Evolutionary conservation across 2,888 invertebrate species (phyloP).

Genomic region (Ectropis crepuscularia): DNA sequence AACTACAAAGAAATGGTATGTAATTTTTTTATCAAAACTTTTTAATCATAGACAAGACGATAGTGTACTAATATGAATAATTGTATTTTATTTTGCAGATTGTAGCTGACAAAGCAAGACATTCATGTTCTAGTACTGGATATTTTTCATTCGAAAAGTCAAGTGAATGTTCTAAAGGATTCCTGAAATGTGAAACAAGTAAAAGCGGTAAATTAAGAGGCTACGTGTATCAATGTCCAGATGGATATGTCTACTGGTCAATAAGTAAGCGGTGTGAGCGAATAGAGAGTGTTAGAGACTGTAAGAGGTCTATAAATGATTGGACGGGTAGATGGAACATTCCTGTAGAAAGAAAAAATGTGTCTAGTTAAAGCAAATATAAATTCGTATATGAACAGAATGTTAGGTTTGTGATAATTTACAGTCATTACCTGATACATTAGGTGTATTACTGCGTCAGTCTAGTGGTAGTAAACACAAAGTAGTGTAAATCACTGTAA

Average conservation of each 20-base stretch:
- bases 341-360: constrained; percentile 82
- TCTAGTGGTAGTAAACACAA: background rate
- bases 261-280: constrained; percentile 91
- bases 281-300: constrained; percentile 85
- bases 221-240: constrained; percentile 90
- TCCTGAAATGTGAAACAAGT: constrained; percentile 87
- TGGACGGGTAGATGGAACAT: constrained; percentile 83
- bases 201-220: constrained; percentile 85
- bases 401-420: constrained; percentile 46
- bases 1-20: constrained; percentile 86
- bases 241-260: constrained; percentile 90
- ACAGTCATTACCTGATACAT: constrained; percentile 7
- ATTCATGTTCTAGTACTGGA: constrained; percentile 88
- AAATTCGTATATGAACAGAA: constrained; percentile 35
- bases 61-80: background rate
- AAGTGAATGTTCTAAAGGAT: constrained; percentile 88
- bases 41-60: too few relatives aligned
- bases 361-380: constrained; percentile 59
- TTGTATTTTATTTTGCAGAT: constrained; percentile 80
- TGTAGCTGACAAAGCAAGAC: constrained; percentile 78
- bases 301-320: constrained; percentile 72
- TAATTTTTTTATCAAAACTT: constrained; percentile 27
- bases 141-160: constrained; percentile 87
- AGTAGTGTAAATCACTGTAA: background rate
- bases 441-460: background rate